These are phyloP conservation scores for Drosophila oshimai DNA, from an alignment of 1,140 invertebrate genomes.

Conservation along the genomic window DNA sequence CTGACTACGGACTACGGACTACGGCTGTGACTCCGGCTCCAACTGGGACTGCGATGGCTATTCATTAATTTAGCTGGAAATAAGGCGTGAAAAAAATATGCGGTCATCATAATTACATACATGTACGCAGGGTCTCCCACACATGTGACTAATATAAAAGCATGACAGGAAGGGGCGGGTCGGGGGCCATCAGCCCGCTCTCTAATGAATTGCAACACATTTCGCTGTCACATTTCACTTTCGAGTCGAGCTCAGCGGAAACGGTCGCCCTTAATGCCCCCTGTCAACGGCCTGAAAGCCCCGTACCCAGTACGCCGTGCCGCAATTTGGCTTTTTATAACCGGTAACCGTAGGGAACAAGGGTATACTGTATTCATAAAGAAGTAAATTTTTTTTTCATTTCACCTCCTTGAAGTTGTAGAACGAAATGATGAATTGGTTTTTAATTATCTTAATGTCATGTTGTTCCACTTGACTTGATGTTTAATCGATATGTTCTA, in stretches of 20 bases:
- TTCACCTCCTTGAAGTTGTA: no score
- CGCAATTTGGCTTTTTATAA: slow-evolving; percentile 22
- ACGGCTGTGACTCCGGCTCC: neutral
- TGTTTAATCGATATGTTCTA: no score
- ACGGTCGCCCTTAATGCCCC: slow-evolving; percentile 38
- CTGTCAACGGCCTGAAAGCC: slow-evolving; percentile 29
- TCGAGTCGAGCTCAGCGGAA: slow-evolving; percentile 48
- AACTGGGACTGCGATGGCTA: slow-evolving; percentile 10
- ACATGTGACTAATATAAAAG: slow-evolving; percentile 33
- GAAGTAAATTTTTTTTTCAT: no score
- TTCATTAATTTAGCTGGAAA: slow-evolving; percentile 47
- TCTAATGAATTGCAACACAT: slow-evolving; percentile 73
- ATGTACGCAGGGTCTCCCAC: slow-evolving; percentile 10
- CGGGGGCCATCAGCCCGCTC: slow-evolving; percentile 17
- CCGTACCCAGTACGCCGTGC: neutral
- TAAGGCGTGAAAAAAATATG: slow-evolving; percentile 56
- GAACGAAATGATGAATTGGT: no score
- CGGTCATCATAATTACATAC: slow-evolving; percentile 71
- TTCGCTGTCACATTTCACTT: slow-evolving; percentile 59
- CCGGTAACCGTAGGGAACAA: neutral
- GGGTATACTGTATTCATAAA: neutral
- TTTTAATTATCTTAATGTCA: no score
- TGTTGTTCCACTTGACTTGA: no score
- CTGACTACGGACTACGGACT: neutral
- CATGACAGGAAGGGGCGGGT: neutral